These are phyloP conservation scores for Chelonoidis abingdonii DNA, from an alignment of 2,113 vertebrate species.

Conservation along the genomic window DNA sequence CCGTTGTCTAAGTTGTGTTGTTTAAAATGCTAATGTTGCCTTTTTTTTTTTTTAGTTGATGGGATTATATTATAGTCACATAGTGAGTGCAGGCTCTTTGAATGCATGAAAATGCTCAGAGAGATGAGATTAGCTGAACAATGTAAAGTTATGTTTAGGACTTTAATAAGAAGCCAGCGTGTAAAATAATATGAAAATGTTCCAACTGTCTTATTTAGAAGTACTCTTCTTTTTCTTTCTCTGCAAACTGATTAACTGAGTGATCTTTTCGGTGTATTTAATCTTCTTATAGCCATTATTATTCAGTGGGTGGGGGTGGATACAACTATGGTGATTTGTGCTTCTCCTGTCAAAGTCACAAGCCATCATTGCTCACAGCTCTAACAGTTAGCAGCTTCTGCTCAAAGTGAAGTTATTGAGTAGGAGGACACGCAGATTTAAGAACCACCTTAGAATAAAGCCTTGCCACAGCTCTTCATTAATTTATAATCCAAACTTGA, in stretches of 20 bases:
- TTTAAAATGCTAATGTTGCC: neutral
- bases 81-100: neutral
- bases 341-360: neutral
- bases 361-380: neutral
- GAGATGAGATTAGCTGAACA: neutral
- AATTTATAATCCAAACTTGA: neutral
- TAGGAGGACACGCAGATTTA: neutral
- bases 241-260: neutral
- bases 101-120: neutral
- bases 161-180: neutral
- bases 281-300: neutral
- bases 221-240: neutral
- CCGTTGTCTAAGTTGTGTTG: neutral
- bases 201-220: neutral
- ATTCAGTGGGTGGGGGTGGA: neutral
- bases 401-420: neutral
- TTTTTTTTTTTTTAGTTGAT: neutral
- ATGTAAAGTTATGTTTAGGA: neutral
- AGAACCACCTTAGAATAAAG: neutral
- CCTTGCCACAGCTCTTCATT: neutral
- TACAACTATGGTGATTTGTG: neutral
- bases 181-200: neutral
- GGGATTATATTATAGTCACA: neutral
- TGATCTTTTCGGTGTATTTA: neutral
- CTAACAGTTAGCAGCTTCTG: neutral